Conservation (phyloP, 53 echinoderm and acorn worm species). For the Temnopleurus reevesii region DNA sequence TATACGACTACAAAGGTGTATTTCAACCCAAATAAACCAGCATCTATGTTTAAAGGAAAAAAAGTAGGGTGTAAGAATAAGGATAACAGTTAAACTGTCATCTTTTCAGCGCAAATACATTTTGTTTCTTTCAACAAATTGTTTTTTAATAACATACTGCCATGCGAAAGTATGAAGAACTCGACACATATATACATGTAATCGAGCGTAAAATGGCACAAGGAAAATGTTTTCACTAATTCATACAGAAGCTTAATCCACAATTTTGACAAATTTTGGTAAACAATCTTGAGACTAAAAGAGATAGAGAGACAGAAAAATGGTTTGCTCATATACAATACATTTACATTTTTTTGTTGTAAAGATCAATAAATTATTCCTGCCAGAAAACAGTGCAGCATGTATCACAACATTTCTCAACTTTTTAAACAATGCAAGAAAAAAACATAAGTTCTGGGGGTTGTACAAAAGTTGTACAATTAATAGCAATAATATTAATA, state of each 20-base stretch:
- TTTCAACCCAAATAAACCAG: neutral
- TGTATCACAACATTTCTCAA: no score
- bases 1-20: neutral
- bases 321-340: constrained; percentile 1
- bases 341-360: neutral
- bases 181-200: neutral
- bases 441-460: neutral
- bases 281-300: neutral
- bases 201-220: no score
- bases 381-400: neutral
- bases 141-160: neutral
- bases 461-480: no score
- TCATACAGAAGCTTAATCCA: neutral
- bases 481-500: no score
- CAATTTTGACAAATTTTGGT: neutral
- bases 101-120: no score
- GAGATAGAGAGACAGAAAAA: no score
- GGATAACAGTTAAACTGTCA: no score
- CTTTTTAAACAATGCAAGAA: neutral
- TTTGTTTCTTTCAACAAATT: no score
- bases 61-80: neutral
- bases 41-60: neutral
- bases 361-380: constrained; percentile 31
- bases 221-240: neutral
- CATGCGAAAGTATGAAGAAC: neutral